A percentile compares a stretch with the other conserved stretches of the same genome.
Conservation (phyloP, 2,888 invertebrate genomes). For the Apodemia mormo region DNA sequence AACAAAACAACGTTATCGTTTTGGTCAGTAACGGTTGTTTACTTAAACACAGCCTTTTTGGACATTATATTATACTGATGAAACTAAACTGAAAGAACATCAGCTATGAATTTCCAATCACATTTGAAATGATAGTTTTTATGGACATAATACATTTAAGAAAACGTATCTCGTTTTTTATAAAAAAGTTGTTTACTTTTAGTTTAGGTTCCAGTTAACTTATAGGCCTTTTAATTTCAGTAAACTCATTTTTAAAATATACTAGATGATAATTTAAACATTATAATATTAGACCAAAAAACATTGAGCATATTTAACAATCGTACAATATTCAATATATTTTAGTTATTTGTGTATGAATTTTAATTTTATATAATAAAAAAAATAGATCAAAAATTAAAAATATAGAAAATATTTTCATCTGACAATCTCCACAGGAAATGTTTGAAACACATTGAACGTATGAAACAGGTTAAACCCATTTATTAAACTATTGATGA, state of each 20-base stretch:
- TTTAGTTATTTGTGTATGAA: background rate
- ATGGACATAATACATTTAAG: background rate
- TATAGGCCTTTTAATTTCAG: constrained; percentile 1
- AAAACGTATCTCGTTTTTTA: background rate
- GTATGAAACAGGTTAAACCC: too few species aligned
- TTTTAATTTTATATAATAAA: background rate
- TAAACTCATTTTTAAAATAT: background rate
- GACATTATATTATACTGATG: constrained; percentile 6
- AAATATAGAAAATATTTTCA: background rate
- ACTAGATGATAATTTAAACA: background rate
- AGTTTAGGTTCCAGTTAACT: background rate
- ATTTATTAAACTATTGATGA: too few species aligned
- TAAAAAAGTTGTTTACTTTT: background rate
- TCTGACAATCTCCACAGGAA: too few species aligned
- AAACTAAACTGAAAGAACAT: background rate
- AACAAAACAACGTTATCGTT: constrained; percentile 15
- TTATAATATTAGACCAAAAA: constrained; percentile 10
- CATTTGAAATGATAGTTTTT: background rate
- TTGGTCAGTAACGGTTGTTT: constrained; percentile 11
- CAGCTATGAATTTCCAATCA: background rate
- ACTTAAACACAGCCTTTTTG: constrained; percentile 10
- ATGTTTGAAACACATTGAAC: too few species aligned
- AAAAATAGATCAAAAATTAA: background rate
- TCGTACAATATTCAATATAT: background rate
- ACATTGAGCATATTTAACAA: constrained; percentile 2